phyloP scores from a whole-genome alignment of 2,113 vertebrate species.

The Narcine bancroftii region DNA sequence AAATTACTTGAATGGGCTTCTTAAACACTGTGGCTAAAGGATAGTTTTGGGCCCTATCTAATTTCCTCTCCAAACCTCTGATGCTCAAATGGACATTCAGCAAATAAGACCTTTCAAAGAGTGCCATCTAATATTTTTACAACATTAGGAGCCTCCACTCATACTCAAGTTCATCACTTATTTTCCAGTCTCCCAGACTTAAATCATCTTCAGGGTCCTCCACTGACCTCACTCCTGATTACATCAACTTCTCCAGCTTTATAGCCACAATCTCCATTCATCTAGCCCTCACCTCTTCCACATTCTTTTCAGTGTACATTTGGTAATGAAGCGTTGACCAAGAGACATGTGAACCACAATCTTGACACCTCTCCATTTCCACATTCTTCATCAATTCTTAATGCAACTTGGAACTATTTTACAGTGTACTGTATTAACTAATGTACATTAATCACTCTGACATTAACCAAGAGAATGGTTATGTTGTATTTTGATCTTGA shows the following conservation, averaged over 20 bases:
- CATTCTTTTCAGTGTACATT: too few relatives aligned
- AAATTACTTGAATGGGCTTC: too few relatives aligned
- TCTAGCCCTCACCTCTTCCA: too few relatives aligned
- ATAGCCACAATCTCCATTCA: neutral
- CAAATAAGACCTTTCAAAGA: too few relatives aligned
- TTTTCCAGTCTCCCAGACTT: neutral
- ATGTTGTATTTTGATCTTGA: neutral
- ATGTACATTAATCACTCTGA: neutral
- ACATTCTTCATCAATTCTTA: neutral
- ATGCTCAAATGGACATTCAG: neutral
- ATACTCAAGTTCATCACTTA: neutral
- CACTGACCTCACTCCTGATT: neutral
- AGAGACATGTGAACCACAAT: too few relatives aligned
- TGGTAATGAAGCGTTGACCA: too few relatives aligned
- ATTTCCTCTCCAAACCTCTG: too few relatives aligned
- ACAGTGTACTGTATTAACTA: neutral
- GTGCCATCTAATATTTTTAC: neutral
- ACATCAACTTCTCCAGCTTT: neutral
- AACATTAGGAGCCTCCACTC: neutral
- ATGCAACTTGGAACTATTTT: neutral
- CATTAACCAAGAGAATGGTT: neutral
- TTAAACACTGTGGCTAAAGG: too few relatives aligned
- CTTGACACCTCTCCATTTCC: too few relatives aligned
- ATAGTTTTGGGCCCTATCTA: too few relatives aligned
- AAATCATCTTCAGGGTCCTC: neutral